Base-by-base conservation (phyloP, 2,888 invertebrate genomes). In the Periphyllus acericola region DNA sequence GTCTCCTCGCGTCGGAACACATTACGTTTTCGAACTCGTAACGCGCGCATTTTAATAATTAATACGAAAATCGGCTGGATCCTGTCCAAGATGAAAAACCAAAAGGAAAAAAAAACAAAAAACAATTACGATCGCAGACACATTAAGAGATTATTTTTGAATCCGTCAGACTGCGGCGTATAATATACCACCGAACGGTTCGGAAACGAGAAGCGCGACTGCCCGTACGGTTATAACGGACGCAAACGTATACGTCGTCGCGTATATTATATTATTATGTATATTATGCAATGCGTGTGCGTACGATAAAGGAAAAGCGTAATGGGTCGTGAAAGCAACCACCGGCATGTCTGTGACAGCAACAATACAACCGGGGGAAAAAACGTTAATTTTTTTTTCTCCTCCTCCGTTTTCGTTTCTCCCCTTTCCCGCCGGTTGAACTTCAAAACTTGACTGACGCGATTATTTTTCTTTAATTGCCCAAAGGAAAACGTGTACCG, bases 381-480 rank as follows among this genome's bases (percentile, higher is more conserved):
- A 52, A 52, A 82, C 71, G 55, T 55, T 55, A 17, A 82, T 74
- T 74, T 36, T 21, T 74, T 74, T 25, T 60, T 60, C 9, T 55
- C 11, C 46, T 46, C 11, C 46, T 46, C 11, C 46, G 17, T 21
- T 60, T 25, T 21, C 5, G 14, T 46, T 71, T 78, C 19, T 52
- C 17, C 32, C 29, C 52, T 46, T 78, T 14, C 29, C 25, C 17
- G 29, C 8, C 19, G 21, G 29, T 46, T 29, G 1, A 40, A 79
- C 78, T 79, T 52, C 52, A 11, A 79, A 79, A 84, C 83, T 76
- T 25, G 66, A 66, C 75, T 32, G 66, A 11, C 83, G 85, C 83
- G 85, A 85, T 85, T 85, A 85, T 86, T 86, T 86, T 52, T 86
- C 79, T 86, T 86, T 86, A 86, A 86, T 86, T 79, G 85, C 79